phyloP scores from a whole-genome alignment of 1,140 invertebrate species.

The Calephelis virginiensis region DNA sequence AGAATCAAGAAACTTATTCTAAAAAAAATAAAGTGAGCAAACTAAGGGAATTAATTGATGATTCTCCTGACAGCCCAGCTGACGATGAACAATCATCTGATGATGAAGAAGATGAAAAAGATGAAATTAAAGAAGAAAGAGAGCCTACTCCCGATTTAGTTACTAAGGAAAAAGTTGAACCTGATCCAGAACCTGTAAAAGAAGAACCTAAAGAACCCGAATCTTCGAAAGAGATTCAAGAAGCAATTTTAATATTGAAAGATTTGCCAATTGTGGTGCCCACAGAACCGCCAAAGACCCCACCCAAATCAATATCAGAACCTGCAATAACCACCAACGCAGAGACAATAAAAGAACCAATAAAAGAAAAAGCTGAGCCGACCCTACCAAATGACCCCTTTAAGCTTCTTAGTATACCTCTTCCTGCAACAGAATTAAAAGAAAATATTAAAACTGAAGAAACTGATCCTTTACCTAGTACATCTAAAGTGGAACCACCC shows the following conservation, averaged over 20 bases:
- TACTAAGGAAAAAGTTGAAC: conserved; percentile 38
- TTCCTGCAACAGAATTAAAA: conserved; percentile 51
- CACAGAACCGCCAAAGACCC: conserved; percentile 50
- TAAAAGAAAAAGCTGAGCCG: conserved; percentile 38
- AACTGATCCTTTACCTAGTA: conserved; percentile 44
- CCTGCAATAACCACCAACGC: conserved; percentile 24
- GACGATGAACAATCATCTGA: conserved; percentile 79
- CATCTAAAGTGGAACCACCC: conserved; percentile 54
- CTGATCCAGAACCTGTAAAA: conserved; percentile 36
- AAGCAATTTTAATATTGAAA: conserved; percentile 29
- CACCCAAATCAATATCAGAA: conserved; percentile 22
- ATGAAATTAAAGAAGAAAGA: conserved; percentile 69
- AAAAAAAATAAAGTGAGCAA: conserved; percentile 77
- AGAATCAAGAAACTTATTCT: conserved; percentile 76
- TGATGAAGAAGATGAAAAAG: conserved; percentile 80
- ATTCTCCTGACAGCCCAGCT: conserved; percentile 73
- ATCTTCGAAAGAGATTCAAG: conserved; percentile 5
- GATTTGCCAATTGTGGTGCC: conserved; percentile 39
- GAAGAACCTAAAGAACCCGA: conserved; percentile 34
- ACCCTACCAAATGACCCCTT: conserved; percentile 36
- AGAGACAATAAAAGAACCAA: conserved; percentile 31
- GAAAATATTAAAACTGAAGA: conserved; percentile 55
- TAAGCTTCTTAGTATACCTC: conserved; percentile 43
- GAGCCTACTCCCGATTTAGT: conserved; percentile 36
- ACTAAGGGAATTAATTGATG: conserved; percentile 72